These are phyloP conservation scores for Chroicocephalus ridibundus DNA, from an alignment of 2,113 vertebrate genomes.

Conservation along the genomic window DNA sequence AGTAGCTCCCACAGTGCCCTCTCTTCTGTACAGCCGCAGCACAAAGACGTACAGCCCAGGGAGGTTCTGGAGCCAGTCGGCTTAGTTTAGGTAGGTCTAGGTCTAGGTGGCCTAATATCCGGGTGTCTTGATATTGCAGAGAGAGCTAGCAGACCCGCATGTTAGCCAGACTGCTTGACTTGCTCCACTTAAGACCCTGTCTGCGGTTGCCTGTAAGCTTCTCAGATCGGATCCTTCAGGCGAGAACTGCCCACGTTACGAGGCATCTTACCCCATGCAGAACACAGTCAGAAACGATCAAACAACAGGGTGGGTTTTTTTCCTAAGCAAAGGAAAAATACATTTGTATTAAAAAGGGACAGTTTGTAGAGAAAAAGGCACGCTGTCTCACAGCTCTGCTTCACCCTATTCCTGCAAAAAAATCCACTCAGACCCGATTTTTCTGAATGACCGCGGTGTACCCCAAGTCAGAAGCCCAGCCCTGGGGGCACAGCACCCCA, in stretches of 20 bases:
- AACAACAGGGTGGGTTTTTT: not conserved
- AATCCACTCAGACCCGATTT: not conserved
- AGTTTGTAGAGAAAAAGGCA: not conserved
- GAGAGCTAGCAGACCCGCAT: rapidly evolving
- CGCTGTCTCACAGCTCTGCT: not conserved
- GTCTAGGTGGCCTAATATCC: not conserved
- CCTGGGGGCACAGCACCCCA: rapidly evolving
- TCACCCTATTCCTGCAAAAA: not conserved
- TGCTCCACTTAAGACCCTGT: not conserved
- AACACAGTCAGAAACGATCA: not conserved
- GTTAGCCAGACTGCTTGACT: not conserved
- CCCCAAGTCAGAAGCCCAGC: not conserved
- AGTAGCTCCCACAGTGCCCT: rapidly evolving
- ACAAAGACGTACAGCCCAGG: not conserved
- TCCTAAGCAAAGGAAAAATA: not conserved
- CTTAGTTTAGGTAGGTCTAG: not conserved
- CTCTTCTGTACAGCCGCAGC: not conserved
- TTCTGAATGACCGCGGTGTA: rapidly evolving
- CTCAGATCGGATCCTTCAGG: rapidly evolving
- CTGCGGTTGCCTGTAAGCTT: not conserved
- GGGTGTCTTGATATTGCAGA: not conserved
- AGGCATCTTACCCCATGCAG: not conserved
- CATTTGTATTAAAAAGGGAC: not conserved
- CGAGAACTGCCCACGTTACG: not conserved
- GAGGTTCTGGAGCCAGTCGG: not conserved